Base-by-base conservation (phyloP, 2,797 vertebrate species). In the Sebastiscus tertius region DNA sequence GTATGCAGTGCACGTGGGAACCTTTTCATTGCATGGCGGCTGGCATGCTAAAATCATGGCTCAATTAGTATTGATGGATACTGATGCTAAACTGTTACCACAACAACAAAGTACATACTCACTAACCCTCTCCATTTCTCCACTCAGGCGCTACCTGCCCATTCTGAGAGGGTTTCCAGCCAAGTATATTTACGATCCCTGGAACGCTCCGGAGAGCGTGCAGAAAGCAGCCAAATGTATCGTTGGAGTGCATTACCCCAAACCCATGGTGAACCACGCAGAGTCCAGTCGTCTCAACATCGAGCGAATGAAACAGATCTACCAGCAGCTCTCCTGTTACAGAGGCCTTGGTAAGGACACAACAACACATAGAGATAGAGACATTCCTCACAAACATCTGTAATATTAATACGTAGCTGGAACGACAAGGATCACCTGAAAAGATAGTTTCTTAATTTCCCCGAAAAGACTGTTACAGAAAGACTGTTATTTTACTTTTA, bases 261-360 rank as follows among this genome's bases (percentile, higher is more conserved):
- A 98, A 70, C 98, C 98, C 74, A 99, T 99, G 98, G 98, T 99
- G 81, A 95, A 99, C 85, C 98, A 99, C 4, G 97, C 98, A 0
- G 98, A 98, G 83, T 96, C 97, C 79, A 99, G 98, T 84, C 96
- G 98, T 14, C 96, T 99, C 90, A 99, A 99, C 92, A 99, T 99
- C 29, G 98, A 99, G 83, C 96, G 98, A 22, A 99, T 99, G 98
- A 99, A 99, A 82, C 98, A 99, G 95, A 98, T 99, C 92, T 99
- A 99, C 93, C 98, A 99, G 94, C 98, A 99, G 89, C 93, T 95
- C 20, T 93, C 93, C 80, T 94, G 94, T 63, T 95, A 98, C 85
- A 95, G 98, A 87, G 98, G 98, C 88, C 95, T 99, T n/a, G 97
- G 98, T 99, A 91, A 90, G 96, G 36, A 72, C 26, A 16, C 33